These are phyloP conservation scores for Paramormyrops hopkinsi DNA, from an alignment of 2,797 vertebrate species.

Conservation along the genomic window DNA sequence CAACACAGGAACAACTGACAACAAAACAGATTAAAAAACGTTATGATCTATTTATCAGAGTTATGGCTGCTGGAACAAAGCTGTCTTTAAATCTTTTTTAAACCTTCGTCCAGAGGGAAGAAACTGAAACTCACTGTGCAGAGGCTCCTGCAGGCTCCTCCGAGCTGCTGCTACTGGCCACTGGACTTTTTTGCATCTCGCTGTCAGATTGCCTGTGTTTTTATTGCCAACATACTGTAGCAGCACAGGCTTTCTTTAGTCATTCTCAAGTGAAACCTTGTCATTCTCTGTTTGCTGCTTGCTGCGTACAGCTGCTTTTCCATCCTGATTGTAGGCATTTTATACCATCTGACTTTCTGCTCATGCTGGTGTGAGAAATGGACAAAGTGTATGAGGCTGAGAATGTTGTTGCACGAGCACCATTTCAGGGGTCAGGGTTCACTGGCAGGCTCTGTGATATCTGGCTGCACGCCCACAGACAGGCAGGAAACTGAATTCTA, in stretches of 20 bases:
- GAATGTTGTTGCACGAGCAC: not conserved
- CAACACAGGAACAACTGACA: too few species aligned
- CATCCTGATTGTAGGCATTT: not conserved
- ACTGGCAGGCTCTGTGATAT: not conserved
- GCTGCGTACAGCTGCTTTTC: not conserved
- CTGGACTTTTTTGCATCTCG: too few species aligned
- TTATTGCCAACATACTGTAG: not conserved
- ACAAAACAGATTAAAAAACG: too few species aligned
- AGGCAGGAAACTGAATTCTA: constrained; percentile 13
- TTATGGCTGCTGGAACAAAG: too few species aligned
- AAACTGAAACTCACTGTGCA: too few species aligned
- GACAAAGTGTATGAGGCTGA: not conserved
- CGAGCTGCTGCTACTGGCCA: too few species aligned
- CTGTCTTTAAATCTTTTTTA: too few species aligned
- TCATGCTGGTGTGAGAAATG: not conserved
- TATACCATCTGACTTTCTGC: not conserved
- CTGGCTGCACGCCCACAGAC: not conserved
- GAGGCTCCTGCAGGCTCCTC: too few species aligned
- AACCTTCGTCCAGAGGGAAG: too few species aligned
- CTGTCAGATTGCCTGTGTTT: too few species aligned
- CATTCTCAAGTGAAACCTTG: not conserved
- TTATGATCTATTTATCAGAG: too few species aligned
- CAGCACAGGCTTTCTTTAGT: not conserved
- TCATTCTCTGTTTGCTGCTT: not conserved
- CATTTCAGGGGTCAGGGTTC: not conserved